Evolutionary conservation across 2,797 vertebrate species (phyloP).

Genomic region (Paramormyrops hopkinsi): DNA sequence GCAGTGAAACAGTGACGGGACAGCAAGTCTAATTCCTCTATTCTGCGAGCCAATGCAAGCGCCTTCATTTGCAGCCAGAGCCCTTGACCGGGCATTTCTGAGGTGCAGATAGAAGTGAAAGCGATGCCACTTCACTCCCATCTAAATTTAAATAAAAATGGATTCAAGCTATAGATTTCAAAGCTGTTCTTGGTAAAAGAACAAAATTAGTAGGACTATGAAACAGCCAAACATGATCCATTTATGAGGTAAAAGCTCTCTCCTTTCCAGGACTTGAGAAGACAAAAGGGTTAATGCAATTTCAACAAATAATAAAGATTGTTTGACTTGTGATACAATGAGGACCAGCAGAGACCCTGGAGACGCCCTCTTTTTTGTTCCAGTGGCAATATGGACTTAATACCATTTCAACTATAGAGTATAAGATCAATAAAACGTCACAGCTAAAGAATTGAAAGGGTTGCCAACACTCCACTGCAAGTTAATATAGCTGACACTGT

Average conservation of each 20-base stretch:
- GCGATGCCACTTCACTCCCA: constrained; percentile 44
- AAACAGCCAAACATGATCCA: constrained; percentile 3
- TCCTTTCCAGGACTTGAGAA: background rate
- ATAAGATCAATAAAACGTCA: constrained; percentile 3
- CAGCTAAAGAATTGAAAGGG: constrained; percentile 2
- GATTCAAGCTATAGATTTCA: constrained; percentile 50
- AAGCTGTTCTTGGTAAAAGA: constrained; percentile 30
- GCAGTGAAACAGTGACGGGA: background rate
- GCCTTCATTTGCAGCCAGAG: constrained; percentile 42
- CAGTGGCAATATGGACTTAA: constrained; percentile 9
- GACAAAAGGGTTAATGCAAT: background rate
- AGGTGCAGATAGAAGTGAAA: constrained; percentile 48
- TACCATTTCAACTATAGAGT: background rate
- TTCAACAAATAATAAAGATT: constrained; percentile 5
- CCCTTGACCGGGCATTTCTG: constrained; percentile 55
- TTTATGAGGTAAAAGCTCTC: background rate
- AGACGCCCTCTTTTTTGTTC: background rate
- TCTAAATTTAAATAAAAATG: constrained; percentile 58
- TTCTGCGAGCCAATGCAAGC: constrained; percentile 21
- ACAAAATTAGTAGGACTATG: background rate
- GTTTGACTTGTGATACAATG: background rate
- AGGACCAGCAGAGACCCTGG: background rate
- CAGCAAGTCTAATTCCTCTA: constrained; percentile 7
- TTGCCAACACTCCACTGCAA: background rate
- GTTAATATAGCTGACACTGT: background rate